Conservation (phyloP, 35 echinoderm and acorn worm species). For the Stichopus chloronotus region DNA sequence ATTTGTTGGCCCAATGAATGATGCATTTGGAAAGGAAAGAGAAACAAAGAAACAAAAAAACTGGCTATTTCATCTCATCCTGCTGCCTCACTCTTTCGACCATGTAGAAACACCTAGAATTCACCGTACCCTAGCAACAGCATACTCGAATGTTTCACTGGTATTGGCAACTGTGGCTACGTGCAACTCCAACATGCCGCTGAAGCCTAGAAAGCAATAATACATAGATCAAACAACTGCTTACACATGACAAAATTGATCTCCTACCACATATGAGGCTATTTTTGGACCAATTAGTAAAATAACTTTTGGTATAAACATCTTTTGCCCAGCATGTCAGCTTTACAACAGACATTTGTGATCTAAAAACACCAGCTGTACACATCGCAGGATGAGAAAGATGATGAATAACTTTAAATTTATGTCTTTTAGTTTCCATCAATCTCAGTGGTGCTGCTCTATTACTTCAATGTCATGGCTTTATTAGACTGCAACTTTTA, state of each 20-base stretch:
- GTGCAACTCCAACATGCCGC: too few relatives aligned
- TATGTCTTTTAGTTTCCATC: slow-evolving; percentile 37
- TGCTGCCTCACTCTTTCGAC: too few relatives aligned
- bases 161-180: too few relatives aligned
- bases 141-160: too few relatives aligned
- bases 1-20: too few relatives aligned
- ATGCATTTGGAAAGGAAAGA: too few relatives aligned
- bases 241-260: slow-evolving; percentile 5
- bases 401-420: slow-evolving; percentile 36
- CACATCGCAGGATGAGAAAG: background rate
- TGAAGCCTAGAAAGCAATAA: background rate
- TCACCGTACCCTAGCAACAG: too few relatives aligned
- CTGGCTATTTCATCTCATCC: too few relatives aligned
- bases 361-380: slow-evolving; percentile 34
- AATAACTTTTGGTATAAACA: slow-evolving; percentile 58
- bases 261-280: slow-evolving; percentile 20
- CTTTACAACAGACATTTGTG: slow-evolving; percentile 33
- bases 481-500: too few relatives aligned
- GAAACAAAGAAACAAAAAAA: too few relatives aligned
- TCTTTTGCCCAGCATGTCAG: slow-evolving; percentile 32
- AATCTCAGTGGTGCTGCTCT: background rate
- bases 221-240: slow-evolving; percentile 1
- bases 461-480: too few relatives aligned
- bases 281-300: slow-evolving; percentile 52
- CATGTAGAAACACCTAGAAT: too few relatives aligned